Percentiles rank a stretch among this genome's conserved stretches.
These are phyloP conservation scores for Chrysochloris asiatica DNA, from an alignment of 2,113 vertebrate species.

Conservation along the genomic window DNA sequence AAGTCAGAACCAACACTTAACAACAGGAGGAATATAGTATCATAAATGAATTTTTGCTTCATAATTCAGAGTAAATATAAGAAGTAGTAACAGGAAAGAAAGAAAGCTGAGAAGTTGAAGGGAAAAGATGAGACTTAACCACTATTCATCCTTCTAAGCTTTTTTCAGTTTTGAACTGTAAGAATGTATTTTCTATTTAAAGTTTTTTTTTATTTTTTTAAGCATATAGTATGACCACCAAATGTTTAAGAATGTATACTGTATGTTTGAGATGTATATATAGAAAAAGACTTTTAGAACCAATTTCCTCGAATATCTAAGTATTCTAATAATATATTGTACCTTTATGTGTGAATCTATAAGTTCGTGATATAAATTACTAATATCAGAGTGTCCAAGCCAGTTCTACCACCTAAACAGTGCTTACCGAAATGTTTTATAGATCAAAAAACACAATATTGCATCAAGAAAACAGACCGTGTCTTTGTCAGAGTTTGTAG, in stretches of 20 bases:
- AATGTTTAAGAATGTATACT: conserved; percentile 1
- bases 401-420: neutral
- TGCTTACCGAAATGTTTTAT: neutral
- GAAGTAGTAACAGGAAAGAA: neutral
- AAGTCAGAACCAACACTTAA: no score
- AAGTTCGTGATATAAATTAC: neutral
- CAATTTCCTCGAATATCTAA: neutral
- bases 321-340: neutral
- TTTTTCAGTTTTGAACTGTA: neutral
- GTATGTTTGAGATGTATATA: neutral
- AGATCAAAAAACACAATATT: neutral
- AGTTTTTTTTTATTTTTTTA: no score
- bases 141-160: neutral
- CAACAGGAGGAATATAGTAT: no score
- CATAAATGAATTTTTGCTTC: neutral
- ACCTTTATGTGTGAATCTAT: neutral
- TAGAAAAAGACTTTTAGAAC: neutral
- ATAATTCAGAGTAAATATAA: no score
- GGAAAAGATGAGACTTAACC: neutral
- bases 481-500: neutral
- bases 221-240: neutral
- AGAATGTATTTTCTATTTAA: conserved; percentile 18
- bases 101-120: neutral
- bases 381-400: neutral
- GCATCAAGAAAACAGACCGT: neutral